Conservation (phyloP, 2,113 vertebrate genomes). For the Oenanthe oenanthe region DNA sequence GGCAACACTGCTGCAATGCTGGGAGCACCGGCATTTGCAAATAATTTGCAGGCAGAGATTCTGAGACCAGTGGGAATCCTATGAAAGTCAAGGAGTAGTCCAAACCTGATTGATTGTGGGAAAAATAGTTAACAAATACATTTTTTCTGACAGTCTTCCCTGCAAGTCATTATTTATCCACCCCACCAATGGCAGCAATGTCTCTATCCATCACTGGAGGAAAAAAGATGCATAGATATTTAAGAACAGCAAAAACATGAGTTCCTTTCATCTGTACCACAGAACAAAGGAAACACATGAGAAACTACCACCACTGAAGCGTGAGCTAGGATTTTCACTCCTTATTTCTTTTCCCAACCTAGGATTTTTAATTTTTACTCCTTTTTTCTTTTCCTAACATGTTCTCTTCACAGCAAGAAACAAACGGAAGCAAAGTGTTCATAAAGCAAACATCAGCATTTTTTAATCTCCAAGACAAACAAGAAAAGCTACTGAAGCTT, state of each 20-base stretch:
- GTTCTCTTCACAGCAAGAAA: neutral
- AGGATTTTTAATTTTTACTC: too few species aligned
- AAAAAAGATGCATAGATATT: neutral
- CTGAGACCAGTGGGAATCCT: neutral
- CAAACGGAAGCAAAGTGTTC: neutral
- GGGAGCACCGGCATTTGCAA: neutral
- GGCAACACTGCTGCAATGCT: neutral
- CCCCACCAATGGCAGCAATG: neutral
- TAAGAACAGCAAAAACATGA: neutral
- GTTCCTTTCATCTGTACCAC: neutral
- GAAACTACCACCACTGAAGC: neutral
- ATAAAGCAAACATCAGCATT: neutral
- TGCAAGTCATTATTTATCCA: neutral
- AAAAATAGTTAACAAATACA: neutral
- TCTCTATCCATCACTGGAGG: neutral
- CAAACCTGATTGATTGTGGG: neutral
- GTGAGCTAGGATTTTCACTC: neutral
- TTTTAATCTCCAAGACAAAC: neutral
- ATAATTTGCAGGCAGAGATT: neutral
- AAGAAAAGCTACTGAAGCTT: neutral
- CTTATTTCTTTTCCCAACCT: neutral
- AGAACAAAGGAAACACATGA: neutral
- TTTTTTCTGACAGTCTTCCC: neutral
- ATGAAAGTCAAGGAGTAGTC: neutral
- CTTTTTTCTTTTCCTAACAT: neutral